These are phyloP conservation scores for Labia minor DNA, from an alignment of 2,888 invertebrate genomes.

Conservation along the genomic window DNA sequence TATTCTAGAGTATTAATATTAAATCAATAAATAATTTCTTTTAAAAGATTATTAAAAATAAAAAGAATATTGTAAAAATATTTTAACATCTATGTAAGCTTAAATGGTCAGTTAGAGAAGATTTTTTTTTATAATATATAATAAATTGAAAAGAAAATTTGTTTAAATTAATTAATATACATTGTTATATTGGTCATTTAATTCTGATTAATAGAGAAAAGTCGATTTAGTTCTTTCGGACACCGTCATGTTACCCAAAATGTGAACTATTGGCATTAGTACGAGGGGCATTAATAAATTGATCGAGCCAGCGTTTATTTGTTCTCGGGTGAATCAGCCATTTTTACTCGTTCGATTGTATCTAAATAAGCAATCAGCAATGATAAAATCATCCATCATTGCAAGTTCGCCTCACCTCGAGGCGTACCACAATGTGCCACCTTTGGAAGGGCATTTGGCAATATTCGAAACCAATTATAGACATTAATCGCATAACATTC, in stretches of 20 bases:
- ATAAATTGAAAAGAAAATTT: too few relatives aligned
- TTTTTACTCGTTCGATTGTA: background rate
- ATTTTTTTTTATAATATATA: too few relatives aligned
- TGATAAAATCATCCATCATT: constrained; percentile 8
- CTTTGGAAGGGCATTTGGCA: background rate
- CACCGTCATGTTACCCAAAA: background rate
- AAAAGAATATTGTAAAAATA: too few relatives aligned
- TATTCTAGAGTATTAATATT: too few relatives aligned
- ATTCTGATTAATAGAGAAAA: too few relatives aligned
- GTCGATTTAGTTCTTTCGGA: too few relatives aligned
- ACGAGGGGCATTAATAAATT: background rate
- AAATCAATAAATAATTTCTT: too few relatives aligned
- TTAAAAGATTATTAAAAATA: too few relatives aligned
- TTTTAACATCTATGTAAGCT: too few relatives aligned
- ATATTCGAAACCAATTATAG: constrained; percentile 13
- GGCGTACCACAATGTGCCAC: constrained; percentile 13
- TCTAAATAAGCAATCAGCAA: constrained; percentile 2
- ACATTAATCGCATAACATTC: constrained; percentile 7
- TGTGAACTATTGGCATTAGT: background rate
- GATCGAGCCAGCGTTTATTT: background rate
- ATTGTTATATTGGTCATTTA: too few relatives aligned
- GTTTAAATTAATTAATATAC: too few relatives aligned
- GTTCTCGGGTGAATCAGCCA: background rate
- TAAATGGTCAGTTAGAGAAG: too few relatives aligned
- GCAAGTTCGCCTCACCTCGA: background rate